Percentiles rank a stretch among this genome's conserved stretches.
phyloP scores from a whole-genome alignment of 2,797 vertebrate genomes.

The Nasua narica region DNA sequence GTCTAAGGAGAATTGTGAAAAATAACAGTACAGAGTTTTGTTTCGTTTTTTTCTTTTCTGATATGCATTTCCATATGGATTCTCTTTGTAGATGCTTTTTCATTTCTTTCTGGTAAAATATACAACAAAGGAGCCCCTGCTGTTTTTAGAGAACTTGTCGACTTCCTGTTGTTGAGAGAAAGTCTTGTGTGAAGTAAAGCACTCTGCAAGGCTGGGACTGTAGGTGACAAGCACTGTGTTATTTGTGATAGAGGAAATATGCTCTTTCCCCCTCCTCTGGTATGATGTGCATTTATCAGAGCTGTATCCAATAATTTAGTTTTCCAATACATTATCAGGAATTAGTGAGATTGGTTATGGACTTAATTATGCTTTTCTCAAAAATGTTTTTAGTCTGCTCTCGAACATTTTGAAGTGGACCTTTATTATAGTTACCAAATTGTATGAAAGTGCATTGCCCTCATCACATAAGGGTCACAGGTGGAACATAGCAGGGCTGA shows the following conservation, averaged over 20 bases:
- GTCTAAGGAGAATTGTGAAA: constrained; percentile 16
- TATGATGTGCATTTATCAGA: constrained; percentile 78
- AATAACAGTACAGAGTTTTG: not conserved
- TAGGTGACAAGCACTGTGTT: constrained; percentile 52
- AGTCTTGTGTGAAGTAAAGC: constrained; percentile 50
- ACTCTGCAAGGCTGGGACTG: not conserved
- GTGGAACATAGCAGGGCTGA: constrained; percentile 89
- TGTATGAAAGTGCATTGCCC: constrained; percentile 81
- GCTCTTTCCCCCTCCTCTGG: constrained; percentile 46
- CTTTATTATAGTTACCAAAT: constrained; percentile 84
- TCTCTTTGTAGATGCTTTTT: not conserved
- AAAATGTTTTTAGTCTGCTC: constrained; percentile 82
- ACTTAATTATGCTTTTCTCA: constrained; percentile 79
- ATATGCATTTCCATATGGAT: not conserved
- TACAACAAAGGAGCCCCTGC: not conserved
- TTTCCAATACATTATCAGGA: constrained; percentile 82
- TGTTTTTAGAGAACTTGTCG: constrained; percentile 28
- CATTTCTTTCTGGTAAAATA: not conserved
- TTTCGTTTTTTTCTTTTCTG: not conserved
- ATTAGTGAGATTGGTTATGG: constrained; percentile 84
- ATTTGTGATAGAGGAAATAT: constrained; percentile 72
- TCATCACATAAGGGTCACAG: constrained; percentile 86
- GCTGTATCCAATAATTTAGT: constrained; percentile 80
- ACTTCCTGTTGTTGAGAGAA: constrained; percentile 61
- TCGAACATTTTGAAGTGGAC: constrained; percentile 83